phyloP scores from a whole-genome alignment of 2,113 vertebrate genomes.

The Anolis sagrei region DNA sequence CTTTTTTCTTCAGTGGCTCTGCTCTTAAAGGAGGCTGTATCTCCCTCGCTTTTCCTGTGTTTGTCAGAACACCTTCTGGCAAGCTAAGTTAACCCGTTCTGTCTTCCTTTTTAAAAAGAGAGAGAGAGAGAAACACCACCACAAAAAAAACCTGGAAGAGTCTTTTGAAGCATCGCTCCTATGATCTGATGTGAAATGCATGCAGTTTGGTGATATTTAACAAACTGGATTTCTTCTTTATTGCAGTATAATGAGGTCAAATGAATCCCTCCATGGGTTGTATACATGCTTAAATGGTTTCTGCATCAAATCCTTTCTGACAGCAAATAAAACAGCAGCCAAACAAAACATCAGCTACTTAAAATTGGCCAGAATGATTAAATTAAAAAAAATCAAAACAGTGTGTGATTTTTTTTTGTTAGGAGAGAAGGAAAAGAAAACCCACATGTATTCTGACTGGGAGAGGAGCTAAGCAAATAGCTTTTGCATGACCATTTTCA shows the following conservation, averaged over 20 bases:
- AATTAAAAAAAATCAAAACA: conserved; percentile 61
- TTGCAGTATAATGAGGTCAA: conserved; percentile 99
- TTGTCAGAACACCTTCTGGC: conserved; percentile 99
- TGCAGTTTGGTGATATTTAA: conserved; percentile 97
- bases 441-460: conserved; percentile 9
- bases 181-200: conserved; percentile 93
- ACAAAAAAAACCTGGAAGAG: conserved; percentile 80
- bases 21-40: conserved; percentile 97
- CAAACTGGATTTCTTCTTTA: conserved; percentile 98
- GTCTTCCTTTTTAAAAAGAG: conserved; percentile 69
- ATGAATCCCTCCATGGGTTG: conserved; percentile 94
- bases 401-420: conserved; percentile 53
- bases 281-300: conserved; percentile 96
- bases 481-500: conserved; percentile 63
- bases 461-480: conserved; percentile 53
- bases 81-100: conserved; percentile 88
- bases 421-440: conserved; percentile 45
- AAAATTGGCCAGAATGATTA: conserved; percentile 75
- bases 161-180: conserved; percentile 92
- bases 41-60: conserved; percentile 87
- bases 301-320: conserved; percentile 95
- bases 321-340: conserved; percentile 95
- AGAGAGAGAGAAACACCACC: not conserved
- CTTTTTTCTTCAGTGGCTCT: conserved; percentile 97
- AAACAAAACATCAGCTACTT: conserved; percentile 91